These are phyloP conservation scores for Epinephelus fuscoguttatus DNA, from an alignment of 2,113 vertebrate genomes.

Conservation along the genomic window DNA sequence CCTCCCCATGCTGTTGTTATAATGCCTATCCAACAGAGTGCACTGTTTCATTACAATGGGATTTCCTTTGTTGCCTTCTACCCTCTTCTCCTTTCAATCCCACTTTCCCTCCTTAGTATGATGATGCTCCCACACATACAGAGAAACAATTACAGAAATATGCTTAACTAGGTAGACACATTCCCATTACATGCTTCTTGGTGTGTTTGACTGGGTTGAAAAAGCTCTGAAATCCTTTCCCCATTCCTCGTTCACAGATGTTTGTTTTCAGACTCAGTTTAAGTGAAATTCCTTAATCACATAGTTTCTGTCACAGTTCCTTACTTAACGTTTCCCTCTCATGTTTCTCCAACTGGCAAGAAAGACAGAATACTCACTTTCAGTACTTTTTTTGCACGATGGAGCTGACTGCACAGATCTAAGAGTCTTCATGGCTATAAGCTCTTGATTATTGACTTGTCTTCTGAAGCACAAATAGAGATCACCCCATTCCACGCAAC, in stretches of 20 bases:
- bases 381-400: conserved; percentile 13
- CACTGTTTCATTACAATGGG: conserved; percentile 72
- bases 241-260: conserved; percentile 50
- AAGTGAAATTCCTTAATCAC: conserved; percentile 53
- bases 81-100: neutral
- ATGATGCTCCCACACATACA: conserved; percentile 44
- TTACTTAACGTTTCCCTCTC: conserved; percentile 50
- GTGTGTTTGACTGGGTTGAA: conserved; percentile 55
- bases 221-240: conserved; percentile 58
- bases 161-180: conserved; percentile 74
- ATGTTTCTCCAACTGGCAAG: conserved; percentile 44
- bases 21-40: conserved; percentile 76
- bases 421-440: conserved; percentile 27
- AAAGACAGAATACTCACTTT: conserved; percentile 1
- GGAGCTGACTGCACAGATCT: conserved; percentile 50
- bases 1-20: conserved; percentile 37
- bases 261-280: conserved; percentile 58
- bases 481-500: conserved; percentile 55
- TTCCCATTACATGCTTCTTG: conserved; percentile 74
- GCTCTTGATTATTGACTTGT: conserved; percentile 68
- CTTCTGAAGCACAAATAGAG: conserved; percentile 58
- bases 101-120: conserved; percentile 17
- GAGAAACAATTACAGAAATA: conserved; percentile 77
- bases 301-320: conserved; percentile 39
- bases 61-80: conserved; percentile 27